phyloP scores from a whole-genome alignment of 2,113 vertebrate genomes.

The Grallaria varia region DNA sequence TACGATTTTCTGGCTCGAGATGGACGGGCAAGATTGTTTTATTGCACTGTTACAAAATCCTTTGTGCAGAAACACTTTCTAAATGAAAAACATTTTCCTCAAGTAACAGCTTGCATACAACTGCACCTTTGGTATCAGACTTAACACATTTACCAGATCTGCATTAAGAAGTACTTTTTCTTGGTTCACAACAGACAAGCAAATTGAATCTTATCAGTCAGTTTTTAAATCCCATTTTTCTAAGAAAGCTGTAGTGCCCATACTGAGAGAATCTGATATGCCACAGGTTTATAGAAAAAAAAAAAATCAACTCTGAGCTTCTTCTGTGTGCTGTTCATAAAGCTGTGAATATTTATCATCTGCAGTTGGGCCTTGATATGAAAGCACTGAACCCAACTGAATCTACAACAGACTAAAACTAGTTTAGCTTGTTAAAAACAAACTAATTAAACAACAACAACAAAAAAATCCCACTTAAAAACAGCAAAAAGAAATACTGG shows the following conservation, averaged over 20 bases:
- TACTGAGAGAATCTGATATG: not conserved
- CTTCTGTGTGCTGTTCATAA: not conserved
- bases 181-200: not conserved
- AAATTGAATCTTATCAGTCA: not conserved
- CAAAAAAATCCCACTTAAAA: not conserved
- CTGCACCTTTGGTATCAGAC: not conserved
- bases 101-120: not conserved
- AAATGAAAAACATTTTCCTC: not conserved
- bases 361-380: not conserved
- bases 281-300: not conserved
- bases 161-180: not conserved
- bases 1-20: not conserved
- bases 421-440: not conserved
- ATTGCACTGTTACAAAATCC: not conserved
- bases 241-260: not conserved
- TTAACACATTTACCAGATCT: not conserved
- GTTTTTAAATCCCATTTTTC: not conserved
- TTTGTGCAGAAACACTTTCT: slow-evolving; percentile 24
- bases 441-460: not conserved
- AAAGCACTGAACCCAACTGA: not conserved
- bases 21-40: not conserved
- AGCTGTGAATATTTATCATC: not conserved
- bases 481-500: not conserved
- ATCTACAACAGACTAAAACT: not conserved
- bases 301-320: not conserved